phyloP scores from a whole-genome alignment of 2,797 vertebrate species.

The Nannoperca australis region DNA sequence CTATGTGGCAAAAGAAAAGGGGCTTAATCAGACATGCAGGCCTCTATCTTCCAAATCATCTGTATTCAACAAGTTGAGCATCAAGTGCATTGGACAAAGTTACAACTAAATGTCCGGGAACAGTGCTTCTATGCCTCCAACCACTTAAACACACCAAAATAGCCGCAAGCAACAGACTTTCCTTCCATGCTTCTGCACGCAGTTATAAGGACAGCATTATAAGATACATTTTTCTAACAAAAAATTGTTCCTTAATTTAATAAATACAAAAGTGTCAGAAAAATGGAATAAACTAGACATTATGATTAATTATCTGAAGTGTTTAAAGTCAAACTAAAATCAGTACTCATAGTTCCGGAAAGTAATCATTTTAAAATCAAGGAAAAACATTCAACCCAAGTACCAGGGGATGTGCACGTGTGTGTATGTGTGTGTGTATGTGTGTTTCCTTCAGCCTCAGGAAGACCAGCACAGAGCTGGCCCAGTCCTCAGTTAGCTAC shows the following conservation, averaged over 20 bases:
- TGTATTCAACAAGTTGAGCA: constrained; percentile 25
- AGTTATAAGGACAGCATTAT: not conserved
- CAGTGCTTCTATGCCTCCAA: not conserved
- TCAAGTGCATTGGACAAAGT: constrained; percentile 1
- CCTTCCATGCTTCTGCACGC: not conserved
- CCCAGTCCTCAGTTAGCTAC: constrained; percentile 25
- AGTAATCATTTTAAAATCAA: constrained; percentile 14
- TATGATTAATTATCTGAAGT: not conserved
- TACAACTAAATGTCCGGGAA: not conserved
- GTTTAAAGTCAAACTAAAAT: constrained; percentile 1
- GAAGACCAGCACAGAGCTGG: constrained; percentile 48
- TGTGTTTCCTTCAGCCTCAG: constrained; percentile 40
- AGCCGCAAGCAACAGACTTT: not conserved
- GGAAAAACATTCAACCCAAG: constrained; percentile 1
- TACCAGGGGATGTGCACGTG: not conserved
- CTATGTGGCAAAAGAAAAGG: not conserved
- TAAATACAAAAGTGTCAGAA: not conserved
- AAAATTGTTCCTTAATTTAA: not conserved
- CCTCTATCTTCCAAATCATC: constrained; percentile 11
- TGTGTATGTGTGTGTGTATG: constrained; percentile 11
- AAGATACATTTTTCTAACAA: too few species aligned
- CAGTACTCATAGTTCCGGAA: not conserved
- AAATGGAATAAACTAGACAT: not conserved
- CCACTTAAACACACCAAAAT: not conserved
- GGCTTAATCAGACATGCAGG: constrained; percentile 3